Evolutionary conservation across 2,888 invertebrate genomes (phyloP).

Genomic region (Blomia tropicalis): DNA sequence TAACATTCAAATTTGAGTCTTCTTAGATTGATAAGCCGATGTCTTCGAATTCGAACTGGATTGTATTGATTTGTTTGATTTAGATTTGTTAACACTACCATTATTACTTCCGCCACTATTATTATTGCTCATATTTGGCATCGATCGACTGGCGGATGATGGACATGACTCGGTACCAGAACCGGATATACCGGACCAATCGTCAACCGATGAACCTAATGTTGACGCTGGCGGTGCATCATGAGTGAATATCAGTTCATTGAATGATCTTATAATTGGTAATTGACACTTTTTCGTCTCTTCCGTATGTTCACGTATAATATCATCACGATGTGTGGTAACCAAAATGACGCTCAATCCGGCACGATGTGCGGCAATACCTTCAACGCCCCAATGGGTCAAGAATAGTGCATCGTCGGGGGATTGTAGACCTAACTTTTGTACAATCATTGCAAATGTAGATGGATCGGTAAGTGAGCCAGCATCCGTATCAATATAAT

Average conservation of each 20-base stretch:
- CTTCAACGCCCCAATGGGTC: conserved; percentile 19
- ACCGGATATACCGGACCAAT: too few species aligned
- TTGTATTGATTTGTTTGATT: too few species aligned
- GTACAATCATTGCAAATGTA: neutral
- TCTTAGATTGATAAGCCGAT: too few species aligned
- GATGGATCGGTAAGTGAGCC: conserved; percentile 6
- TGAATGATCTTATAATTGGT: conserved; percentile 14
- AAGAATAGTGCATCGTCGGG: conserved; percentile 18
- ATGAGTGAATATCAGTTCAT: conserved; percentile 19
- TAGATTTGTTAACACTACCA: too few species aligned
- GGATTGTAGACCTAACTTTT: neutral
- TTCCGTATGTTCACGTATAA: neutral
- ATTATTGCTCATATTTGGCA: too few species aligned
- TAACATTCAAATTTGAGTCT: too few species aligned
- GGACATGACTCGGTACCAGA: too few species aligned
- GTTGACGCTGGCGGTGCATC: neutral
- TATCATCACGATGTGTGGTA: conserved; percentile 19
- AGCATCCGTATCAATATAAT: conserved; percentile 2
- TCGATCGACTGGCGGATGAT: too few species aligned
- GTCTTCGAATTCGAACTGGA: too few species aligned
- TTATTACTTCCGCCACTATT: too few species aligned
- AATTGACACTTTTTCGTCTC: neutral
- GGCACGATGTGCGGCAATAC: conserved; percentile 18
- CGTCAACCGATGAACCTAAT: too few species aligned
- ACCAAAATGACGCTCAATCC: conserved; percentile 18